Evolutionary conservation across 2,797 vertebrate genomes (phyloP).

Genomic region (Crenichthys baileyi): DNA sequence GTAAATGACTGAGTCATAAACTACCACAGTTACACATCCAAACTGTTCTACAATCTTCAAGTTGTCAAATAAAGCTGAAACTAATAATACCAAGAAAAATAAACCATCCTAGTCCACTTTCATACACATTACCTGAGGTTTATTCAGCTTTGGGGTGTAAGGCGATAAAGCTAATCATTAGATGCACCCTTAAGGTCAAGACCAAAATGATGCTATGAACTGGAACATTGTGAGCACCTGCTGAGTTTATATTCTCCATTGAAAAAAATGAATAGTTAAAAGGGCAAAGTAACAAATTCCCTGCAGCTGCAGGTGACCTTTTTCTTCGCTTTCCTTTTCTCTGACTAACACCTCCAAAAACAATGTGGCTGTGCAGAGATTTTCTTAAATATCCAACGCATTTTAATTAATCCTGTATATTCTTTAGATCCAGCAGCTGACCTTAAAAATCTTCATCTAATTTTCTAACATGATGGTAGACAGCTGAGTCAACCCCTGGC

Average conservation of each 20-base stretch:
- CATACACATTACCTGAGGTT: not conserved
- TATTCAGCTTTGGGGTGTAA: not conserved
- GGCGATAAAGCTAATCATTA: conserved; percentile 1
- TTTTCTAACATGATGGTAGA: not conserved
- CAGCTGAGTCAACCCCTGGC: not conserved
- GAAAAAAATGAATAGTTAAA: conserved; percentile 4
- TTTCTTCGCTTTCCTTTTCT: not conserved
- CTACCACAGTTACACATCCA: not conserved
- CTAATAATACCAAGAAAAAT: not conserved
- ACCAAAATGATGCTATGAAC: not conserved
- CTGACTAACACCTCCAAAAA: not conserved
- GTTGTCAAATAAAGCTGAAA: not conserved
- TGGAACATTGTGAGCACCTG: not conserved
- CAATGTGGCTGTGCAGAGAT: not conserved
- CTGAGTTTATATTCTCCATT: not conserved
- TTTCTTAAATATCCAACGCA: not conserved
- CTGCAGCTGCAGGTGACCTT: not conserved
- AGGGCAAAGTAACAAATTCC: not conserved
- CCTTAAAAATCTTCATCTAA: not conserved
- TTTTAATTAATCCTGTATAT: not conserved
- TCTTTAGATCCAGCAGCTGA: too few relatives aligned
- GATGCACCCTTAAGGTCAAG: not conserved
- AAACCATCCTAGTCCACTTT: not conserved
- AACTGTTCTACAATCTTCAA: not conserved
- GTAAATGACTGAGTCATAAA: not conserved